Conservation (phyloP, 1,140 invertebrate species). For the Lineus longissimus region DNA sequence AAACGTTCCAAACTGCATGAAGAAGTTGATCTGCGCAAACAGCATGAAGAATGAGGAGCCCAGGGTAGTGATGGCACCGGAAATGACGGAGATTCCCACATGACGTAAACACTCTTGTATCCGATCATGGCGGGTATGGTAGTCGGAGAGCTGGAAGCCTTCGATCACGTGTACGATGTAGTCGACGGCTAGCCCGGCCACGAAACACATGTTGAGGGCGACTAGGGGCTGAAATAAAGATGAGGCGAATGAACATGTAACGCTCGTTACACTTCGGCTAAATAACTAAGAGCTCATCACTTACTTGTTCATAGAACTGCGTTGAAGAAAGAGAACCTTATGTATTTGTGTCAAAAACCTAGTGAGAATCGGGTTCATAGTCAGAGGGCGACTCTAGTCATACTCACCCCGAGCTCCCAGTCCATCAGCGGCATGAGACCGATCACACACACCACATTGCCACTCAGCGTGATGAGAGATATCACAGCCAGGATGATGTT, state of each 20-base stretch:
- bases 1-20: constrained; percentile 41
- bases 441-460: neutral
- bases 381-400: too few species aligned
- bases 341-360: too few species aligned
- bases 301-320: too few species aligned
- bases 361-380: too few species aligned
- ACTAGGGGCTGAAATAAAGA: constrained; percentile 10
- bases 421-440: neutral
- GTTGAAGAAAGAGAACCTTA: too few species aligned
- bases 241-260: too few species aligned
- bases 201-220: constrained; percentile 16
- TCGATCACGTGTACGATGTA: constrained; percentile 20
- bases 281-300: too few species aligned
- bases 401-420: constrained; percentile 3
- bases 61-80: constrained; percentile 36
- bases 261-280: too few species aligned
- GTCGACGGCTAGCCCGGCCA: constrained; percentile 19
- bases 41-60: constrained; percentile 41
- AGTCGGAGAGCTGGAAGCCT: constrained; percentile 15
- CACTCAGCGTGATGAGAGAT: neutral
- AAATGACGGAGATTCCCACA: constrained; percentile 19
- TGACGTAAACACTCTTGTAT: constrained; percentile 11
- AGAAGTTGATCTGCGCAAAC: constrained; percentile 32
- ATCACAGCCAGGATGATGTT: neutral
- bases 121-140: constrained; percentile 5